Base-by-base conservation (phyloP, 2,888 invertebrate species). In the Barypeithes pellucidus region DNA sequence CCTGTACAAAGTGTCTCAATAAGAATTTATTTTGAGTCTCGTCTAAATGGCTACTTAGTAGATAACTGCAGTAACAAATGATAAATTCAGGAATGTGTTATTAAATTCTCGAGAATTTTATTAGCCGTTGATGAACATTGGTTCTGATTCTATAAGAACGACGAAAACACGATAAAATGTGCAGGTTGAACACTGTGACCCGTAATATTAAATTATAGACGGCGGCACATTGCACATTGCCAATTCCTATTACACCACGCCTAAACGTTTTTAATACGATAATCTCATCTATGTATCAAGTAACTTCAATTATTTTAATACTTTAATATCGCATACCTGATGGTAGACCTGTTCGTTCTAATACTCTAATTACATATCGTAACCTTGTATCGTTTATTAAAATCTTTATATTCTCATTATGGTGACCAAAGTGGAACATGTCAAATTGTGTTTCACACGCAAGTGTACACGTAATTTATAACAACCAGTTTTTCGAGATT, bases 331-430 rank as follows among this genome's bases (percentile, higher is more conserved):
- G 36, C 50, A 20, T 45, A 63, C 24, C 50, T 57, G 50, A 18
- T 39, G 50, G 24, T 39, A 60, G 43, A 54, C 71, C 71, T 45
- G 71, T 65, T 71, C 71, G 71, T 65, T 71, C 71, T 65, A 70
- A 65, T 65, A 59, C 24, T 70, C 63, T 39, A 59, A 71, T 71
- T 71, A 71, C 65, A 54, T 65, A 54, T 16, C 43, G 22, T 36
- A 63, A 71, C 71, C 71, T 71, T 71, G 71, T 22, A 63, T 70
- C 63, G 24, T 52, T 62, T 65, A 59, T 65, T 71, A 65, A 63
- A 47, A 59, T 50, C 24, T 61, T 14, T 36, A 68, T 50, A 61
- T 39, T 57, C 39, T 43, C 39, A 50, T 68, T 68, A 36, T 20
- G 22, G 16, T 39, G 24, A 61, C 61, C 41, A 61, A 68, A 68